A percentile compares a stretch with the other conserved stretches of the same genome.
phyloP scores from a whole-genome alignment of 2,797 vertebrate genomes.

The Urosaurus nigricauda region DNA sequence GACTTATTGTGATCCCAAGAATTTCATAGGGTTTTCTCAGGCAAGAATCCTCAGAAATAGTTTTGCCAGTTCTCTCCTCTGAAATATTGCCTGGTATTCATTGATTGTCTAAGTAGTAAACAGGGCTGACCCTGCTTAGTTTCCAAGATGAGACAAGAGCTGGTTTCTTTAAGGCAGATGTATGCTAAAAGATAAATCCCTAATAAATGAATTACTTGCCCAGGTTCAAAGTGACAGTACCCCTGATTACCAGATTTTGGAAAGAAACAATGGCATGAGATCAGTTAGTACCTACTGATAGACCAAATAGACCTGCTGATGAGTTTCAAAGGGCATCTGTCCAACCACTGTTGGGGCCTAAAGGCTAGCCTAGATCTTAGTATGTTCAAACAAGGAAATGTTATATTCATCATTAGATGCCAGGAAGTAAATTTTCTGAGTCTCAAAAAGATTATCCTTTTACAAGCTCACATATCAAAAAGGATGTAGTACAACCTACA shows the following conservation, averaged over 20 bases:
- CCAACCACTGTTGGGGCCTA: neutral
- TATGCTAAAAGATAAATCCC: neutral
- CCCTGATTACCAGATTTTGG: neutral
- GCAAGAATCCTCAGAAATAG: too few species aligned
- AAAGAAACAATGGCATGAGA: neutral
- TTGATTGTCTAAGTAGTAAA: too few species aligned
- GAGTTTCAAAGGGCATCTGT: neutral
- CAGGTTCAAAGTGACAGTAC: neutral
- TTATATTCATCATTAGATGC: neutral
- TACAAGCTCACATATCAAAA: neutral
- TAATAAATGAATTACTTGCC: neutral
- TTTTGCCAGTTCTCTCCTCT: too few species aligned
- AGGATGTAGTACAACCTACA: neutral
- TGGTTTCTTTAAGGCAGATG: too few species aligned
- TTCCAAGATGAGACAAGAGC: too few species aligned
- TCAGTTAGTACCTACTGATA: neutral
- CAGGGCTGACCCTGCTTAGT: too few species aligned
- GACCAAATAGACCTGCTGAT: too few species aligned
- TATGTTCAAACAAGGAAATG: neutral
- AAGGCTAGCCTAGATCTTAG: neutral
- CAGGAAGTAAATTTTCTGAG: neutral
- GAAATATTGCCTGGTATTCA: too few species aligned
- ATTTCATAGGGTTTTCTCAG: too few species aligned
- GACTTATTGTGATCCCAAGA: too few species aligned
- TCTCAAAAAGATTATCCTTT: neutral